A percentile compares a stretch with the other conserved stretches of the same genome.
These are phyloP conservation scores for Sinocyclocheilus anophthalmus DNA, from an alignment of 2,113 vertebrate species.

Conservation along the genomic window DNA sequence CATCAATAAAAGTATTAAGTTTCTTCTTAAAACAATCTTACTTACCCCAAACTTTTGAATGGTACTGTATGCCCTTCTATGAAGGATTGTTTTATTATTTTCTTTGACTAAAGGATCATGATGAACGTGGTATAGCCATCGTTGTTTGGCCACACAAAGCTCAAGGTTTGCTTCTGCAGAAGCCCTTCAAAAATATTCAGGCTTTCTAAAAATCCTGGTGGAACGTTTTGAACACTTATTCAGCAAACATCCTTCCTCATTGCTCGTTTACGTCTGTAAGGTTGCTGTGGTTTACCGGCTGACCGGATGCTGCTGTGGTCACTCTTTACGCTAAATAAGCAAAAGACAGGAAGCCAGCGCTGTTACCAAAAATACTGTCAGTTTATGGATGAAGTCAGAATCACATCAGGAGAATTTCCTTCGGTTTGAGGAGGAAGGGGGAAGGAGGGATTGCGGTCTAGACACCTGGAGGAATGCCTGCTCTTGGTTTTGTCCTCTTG, in stretches of 20 bases:
- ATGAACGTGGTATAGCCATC: no score
- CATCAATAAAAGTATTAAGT: neutral
- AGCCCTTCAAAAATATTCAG: neutral
- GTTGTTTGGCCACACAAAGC: neutral
- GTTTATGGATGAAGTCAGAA: neutral
- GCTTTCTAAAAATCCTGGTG: neutral
- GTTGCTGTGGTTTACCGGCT: neutral
- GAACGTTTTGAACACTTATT: no score
- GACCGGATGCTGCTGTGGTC: neutral
- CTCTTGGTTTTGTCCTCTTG: neutral
- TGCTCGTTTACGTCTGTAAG: neutral
- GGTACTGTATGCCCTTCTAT: no score
- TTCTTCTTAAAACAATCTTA: no score
- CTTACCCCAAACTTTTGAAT: no score
- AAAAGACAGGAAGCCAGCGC: neutral
- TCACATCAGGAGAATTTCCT: neutral
- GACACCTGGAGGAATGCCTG: neutral
- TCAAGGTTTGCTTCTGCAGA: neutral
- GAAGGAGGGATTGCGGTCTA: neutral
- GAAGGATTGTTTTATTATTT: no score
- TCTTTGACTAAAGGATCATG: no score
- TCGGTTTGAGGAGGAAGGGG: neutral
- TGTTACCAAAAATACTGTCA: neutral
- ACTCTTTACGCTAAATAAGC: neutral
- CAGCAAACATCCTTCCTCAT: neutral